These are phyloP conservation scores for Cephus spinipes DNA, from an alignment of 2,888 invertebrate genomes.

Conservation along the genomic window DNA sequence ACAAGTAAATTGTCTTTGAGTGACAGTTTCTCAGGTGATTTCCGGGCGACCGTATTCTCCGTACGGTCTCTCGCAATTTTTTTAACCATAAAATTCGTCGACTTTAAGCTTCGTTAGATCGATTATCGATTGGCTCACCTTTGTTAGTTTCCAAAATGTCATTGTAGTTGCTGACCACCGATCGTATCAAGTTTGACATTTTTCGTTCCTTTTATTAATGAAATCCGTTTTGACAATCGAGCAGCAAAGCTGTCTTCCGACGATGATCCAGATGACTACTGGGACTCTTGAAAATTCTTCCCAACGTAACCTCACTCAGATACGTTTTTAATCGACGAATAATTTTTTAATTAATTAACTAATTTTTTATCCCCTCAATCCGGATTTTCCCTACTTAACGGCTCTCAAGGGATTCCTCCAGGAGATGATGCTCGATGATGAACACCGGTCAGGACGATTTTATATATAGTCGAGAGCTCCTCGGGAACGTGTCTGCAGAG, in stretches of 20 bases:
- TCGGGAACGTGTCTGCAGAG: slow-evolving; percentile 11
- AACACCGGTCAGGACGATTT: no score
- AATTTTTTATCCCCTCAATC: no score
- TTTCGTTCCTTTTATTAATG: slow-evolving; percentile 7
- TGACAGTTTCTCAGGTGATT: background rate
- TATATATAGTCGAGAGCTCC: background rate
- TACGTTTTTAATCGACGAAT: no score
- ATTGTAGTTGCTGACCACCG: slow-evolving; percentile 70
- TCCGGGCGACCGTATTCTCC: background rate
- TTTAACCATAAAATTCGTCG: background rate
- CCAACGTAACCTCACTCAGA: background rate
- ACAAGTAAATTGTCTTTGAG: background rate
- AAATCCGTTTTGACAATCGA: background rate
- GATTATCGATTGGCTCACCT: slow-evolving; percentile 59
- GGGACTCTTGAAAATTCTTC: background rate
- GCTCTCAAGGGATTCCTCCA: no score
- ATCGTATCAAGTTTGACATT: slow-evolving; percentile 68
- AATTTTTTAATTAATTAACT: no score
- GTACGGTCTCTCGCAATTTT: background rate
- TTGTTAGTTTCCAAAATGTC: slow-evolving; percentile 67
- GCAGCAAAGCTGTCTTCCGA: background rate
- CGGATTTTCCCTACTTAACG: no score
- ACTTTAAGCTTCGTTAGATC: background rate
- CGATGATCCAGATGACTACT: background rate
- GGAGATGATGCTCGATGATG: no score